Evolutionary conservation across 2,797 vertebrate genomes (phyloP).

Genomic region (Artibeus lituratus): DNA sequence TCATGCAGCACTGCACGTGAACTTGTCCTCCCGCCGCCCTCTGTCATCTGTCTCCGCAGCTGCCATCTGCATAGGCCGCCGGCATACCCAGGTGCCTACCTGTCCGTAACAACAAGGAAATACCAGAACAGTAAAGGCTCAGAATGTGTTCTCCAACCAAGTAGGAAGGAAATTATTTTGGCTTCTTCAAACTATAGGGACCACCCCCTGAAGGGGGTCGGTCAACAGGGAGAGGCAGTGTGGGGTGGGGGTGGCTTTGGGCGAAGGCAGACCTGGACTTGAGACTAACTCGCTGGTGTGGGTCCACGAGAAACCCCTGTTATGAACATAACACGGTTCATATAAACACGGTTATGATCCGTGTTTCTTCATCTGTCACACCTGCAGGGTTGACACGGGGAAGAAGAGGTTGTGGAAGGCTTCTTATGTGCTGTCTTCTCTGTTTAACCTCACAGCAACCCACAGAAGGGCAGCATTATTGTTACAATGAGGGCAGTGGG

Average conservation of each 20-base stretch:
- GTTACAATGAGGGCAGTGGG: not conserved
- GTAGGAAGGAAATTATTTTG: not conserved
- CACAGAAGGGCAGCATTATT: not conserved
- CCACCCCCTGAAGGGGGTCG: not conserved
- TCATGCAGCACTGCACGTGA: rapidly evolving
- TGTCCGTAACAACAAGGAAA: not conserved
- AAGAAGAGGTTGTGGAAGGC: not conserved
- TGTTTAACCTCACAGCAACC: not conserved
- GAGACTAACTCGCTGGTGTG: not conserved
- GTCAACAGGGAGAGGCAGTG: not conserved
- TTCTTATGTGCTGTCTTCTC: not conserved
- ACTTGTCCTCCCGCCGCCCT: rapidly evolving
- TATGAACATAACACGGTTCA: too few relatives aligned
- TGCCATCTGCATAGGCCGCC: not conserved
- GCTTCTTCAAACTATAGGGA: not conserved
- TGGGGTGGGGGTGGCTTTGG: not conserved
- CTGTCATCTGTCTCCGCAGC: too few relatives aligned
- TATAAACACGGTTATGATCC: too few relatives aligned
- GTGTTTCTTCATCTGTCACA: not conserved
- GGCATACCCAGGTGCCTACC: rapidly evolving
- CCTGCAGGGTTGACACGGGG: not conserved
- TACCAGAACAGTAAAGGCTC: not conserved
- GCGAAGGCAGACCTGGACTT: not conserved
- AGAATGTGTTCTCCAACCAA: not conserved
- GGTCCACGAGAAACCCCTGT: not conserved